phyloP scores from a whole-genome alignment of 2,888 invertebrate species.

The Nowickia ferox region DNA sequence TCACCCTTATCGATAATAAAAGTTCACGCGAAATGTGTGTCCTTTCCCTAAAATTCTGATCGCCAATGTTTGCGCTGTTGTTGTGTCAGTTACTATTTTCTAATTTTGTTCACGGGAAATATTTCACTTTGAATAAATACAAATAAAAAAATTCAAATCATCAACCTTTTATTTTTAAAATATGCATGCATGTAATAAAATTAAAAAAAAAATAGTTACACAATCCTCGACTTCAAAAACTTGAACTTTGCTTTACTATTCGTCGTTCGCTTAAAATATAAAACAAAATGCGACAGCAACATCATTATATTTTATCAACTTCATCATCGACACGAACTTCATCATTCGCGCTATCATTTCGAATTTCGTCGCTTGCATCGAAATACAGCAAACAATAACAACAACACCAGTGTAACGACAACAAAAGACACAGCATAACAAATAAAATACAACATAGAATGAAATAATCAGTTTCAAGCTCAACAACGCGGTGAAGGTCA shows the following conservation, averaged over 20 bases:
- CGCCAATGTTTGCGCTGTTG: no score
- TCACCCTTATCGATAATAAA: no score
- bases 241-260: slow-evolving; percentile 14
- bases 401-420: slow-evolving; percentile 48
- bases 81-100: no score
- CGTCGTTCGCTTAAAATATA: slow-evolving; percentile 13
- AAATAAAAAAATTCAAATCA: slow-evolving; percentile 4
- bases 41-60: no score
- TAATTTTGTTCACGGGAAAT: no score
- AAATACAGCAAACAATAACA: slow-evolving; percentile 59
- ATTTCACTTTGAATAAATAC: background rate
- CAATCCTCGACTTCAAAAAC: slow-evolving; percentile 33
- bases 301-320: slow-evolving; percentile 33
- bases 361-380: slow-evolving; percentile 55
- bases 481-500: slow-evolving; percentile 84
- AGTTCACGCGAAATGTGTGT: no score
- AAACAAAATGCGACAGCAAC: slow-evolving; percentile 27
- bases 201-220: background rate
- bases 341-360: slow-evolving; percentile 42
- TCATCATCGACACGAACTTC: slow-evolving; percentile 45
- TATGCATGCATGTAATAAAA: background rate
- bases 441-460: slow-evolving; percentile 44
- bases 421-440: slow-evolving; percentile 57
- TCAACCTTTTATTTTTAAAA: slow-evolving; percentile 11
- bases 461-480: slow-evolving; percentile 71